These are phyloP conservation scores for Caranx melampygus DNA, from an alignment of 2,113 vertebrate species.

Conservation along the genomic window DNA sequence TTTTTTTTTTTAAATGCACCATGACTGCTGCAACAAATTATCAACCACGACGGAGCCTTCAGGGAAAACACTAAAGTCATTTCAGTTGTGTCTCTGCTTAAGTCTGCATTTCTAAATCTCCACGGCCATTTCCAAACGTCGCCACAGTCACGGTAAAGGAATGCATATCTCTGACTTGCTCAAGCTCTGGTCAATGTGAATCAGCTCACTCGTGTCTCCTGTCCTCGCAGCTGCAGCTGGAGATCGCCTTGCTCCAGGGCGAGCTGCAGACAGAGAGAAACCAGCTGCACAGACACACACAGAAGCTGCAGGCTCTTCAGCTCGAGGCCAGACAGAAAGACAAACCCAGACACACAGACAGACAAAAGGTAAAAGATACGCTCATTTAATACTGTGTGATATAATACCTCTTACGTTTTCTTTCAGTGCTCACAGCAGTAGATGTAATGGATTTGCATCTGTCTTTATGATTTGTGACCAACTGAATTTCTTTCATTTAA, in stretches of 20 bases:
- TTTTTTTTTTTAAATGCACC: not conserved
- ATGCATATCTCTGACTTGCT: conserved; percentile 50
- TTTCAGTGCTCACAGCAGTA: not conserved
- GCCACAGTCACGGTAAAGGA: conserved; percentile 38
- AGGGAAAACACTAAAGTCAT: not conserved
- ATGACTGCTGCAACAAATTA: not conserved
- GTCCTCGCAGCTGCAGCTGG: conserved; percentile 87
- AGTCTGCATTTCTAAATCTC: conserved; percentile 17
- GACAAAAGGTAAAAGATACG: conserved; percentile 56
- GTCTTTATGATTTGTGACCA: not conserved
- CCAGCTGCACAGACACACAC: conserved; percentile 79
- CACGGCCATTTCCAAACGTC: not conserved
- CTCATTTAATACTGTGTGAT: not conserved
- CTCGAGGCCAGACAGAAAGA: conserved; percentile 58
- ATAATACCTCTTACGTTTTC: not conserved
- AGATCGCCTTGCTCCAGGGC: conserved; percentile 88
- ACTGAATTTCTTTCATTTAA: not conserved
- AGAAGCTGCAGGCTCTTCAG: conserved; percentile 80
- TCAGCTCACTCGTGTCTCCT: conserved; percentile 33
- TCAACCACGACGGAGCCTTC: not conserved
- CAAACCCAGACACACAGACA: conserved; percentile 63
- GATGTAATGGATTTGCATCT: not conserved
- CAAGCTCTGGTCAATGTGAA: conserved; percentile 35
- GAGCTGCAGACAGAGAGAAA: conserved; percentile 87
- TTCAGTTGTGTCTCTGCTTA: not conserved